These are phyloP conservation scores for Lepidocyrtinus sp. DNA, from an alignment of 2,888 invertebrate genomes.

Conservation along the genomic window DNA sequence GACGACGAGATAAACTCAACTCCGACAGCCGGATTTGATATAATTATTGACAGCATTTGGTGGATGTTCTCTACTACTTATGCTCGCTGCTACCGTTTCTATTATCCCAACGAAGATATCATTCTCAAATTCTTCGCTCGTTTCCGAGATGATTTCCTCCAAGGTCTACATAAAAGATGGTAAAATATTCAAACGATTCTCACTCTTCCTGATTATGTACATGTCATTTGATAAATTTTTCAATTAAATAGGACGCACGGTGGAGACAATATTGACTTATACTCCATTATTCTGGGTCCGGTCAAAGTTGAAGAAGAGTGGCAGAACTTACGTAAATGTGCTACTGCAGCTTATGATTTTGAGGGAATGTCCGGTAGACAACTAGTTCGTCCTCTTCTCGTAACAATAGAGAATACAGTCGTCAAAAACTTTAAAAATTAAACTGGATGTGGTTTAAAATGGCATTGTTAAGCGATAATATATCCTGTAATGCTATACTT, in stretches of 20 bases:
- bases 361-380: constrained; percentile 38
- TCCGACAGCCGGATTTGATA: constrained; percentile 23
- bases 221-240: too few species aligned
- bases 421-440: constrained; percentile 40
- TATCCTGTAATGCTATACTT: too few species aligned
- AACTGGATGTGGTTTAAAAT: too few species aligned
- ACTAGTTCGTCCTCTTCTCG: constrained; percentile 38
- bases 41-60: constrained; percentile 47
- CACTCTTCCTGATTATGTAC: background rate
- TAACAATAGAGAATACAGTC: background rate
- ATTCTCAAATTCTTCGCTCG: constrained; percentile 30
- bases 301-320: constrained; percentile 1
- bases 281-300: constrained; percentile 33
- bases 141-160: constrained; percentile 41
- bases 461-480: too few species aligned
- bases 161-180: constrained; percentile 29
- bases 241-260: constrained; percentile 34
- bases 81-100: constrained; percentile 17
- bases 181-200: background rate
- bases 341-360: constrained; percentile 32
- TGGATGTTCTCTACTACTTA: constrained; percentile 50
- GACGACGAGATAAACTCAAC: constrained; percentile 32
- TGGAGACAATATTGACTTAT: constrained; percentile 20
- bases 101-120: constrained; percentile 46
- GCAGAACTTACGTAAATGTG: constrained; percentile 31